Evolutionary conservation across 2,888 invertebrate species (phyloP), one percentile per base, ranked within the genome.

Genomic region (Proisotoma minuta): DNA sequence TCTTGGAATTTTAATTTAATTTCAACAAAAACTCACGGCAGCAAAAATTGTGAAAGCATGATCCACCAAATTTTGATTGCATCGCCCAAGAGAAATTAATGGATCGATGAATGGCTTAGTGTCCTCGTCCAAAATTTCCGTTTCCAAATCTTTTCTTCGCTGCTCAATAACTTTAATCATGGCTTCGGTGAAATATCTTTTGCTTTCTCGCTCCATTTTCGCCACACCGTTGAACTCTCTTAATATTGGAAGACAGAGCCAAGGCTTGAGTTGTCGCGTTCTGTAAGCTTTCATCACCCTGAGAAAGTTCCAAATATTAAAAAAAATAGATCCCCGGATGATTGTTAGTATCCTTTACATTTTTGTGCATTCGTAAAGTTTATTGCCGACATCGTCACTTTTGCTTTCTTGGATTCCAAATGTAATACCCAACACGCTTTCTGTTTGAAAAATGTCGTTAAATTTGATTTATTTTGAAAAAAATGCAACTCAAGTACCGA

Each of bases 41-140:
- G 23, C 49, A 24, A 49, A 49, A 49, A 49, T 49, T 8, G 49
- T 49, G 23, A 49, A 22, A 23, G 49, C 49, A 24, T 49, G 49
- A 24, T 24, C 49, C 23, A 49, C 26, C 5, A 49, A 12, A 24
- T 49, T 49, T 23, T 49, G 23, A 24, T 23, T 49, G 10, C 22
- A 24, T 5, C 49, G 49, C 10, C 10, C 3, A 10, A 12, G 8
- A 4, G 18, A 10, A 12, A 49, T 5, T 23, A 49, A 24, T 5
- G 23, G 3, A 24, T 49, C 49, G 23, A 49, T 49, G 22, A 49
- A 49, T 8, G 49, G 22, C 22, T 23, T 10, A 15, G 22, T 22
- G 22, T 5, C 49, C 3, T 23, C 23, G n/a, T 49, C 49, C 5
- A n/a, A n/a, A n/a, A n/a, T n/a, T n/a, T n/a, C n/a, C 5, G 18